These are phyloP conservation scores for Leptonema lineaticorne DNA, from an alignment of 1,140 invertebrate genomes.

Conservation along the genomic window DNA sequence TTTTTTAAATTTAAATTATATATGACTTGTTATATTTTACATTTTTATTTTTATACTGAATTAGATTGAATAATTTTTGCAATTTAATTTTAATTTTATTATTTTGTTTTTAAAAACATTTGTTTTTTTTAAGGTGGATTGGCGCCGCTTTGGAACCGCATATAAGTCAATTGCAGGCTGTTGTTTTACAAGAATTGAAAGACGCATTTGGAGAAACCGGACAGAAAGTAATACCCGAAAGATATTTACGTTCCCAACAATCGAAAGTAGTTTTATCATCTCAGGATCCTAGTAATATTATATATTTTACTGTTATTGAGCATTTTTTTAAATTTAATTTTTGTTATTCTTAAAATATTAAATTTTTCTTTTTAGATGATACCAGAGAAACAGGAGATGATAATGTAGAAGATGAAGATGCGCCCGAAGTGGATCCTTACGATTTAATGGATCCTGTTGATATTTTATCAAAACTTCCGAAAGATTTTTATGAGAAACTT, in stretches of 20 bases:
- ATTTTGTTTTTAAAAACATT: too few species aligned
- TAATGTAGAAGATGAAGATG: constrained; percentile 59
- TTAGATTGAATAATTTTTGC: too few species aligned
- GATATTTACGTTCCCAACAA: constrained; percentile 90
- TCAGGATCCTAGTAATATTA: constrained; percentile 41
- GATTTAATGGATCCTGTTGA: constrained; percentile 91
- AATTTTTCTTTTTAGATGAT: constrained; percentile 37
- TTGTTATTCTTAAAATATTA: not conserved
- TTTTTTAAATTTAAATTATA: too few species aligned
- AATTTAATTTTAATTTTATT: too few species aligned
- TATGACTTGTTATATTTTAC: too few species aligned
- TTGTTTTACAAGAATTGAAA: constrained; percentile 86
- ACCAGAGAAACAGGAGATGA: constrained; percentile 55
- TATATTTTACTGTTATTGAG: not conserved
- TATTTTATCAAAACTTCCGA: constrained; percentile 88
- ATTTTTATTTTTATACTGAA: too few species aligned
- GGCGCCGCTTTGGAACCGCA: constrained; percentile 85
- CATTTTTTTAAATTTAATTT: not conserved
- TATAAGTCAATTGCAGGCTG: constrained; percentile 81
- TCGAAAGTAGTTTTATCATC: constrained; percentile 45
- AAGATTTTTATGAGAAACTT: constrained; percentile 94
- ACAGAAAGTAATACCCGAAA: constrained; percentile 70
- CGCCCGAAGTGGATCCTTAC: constrained; percentile 82
- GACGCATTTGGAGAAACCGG: constrained; percentile 80
- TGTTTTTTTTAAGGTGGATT: constrained; percentile 85